These are phyloP conservation scores for Lottia scabra DNA, from an alignment of 2,888 invertebrate species.

Conservation along the genomic window DNA sequence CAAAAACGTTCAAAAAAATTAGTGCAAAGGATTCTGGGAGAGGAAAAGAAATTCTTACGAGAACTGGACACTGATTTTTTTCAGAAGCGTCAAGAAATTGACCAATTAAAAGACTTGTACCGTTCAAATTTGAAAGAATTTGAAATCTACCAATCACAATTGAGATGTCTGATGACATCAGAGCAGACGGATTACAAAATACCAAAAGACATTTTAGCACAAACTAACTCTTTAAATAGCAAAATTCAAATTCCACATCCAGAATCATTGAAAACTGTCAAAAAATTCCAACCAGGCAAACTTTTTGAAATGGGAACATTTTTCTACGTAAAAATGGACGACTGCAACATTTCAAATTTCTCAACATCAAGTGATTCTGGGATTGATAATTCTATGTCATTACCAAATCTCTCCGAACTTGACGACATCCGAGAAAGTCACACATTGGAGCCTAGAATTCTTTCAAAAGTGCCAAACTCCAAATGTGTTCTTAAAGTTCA, in stretches of 20 bases:
- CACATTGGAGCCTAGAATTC: background rate
- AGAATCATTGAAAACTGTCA: slow-evolving; percentile 7
- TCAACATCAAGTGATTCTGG: background rate
- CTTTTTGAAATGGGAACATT: slow-evolving; percentile 11
- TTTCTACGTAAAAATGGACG: background rate
- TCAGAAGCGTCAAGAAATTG: slow-evolving; percentile 20
- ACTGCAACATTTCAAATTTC: background rate
- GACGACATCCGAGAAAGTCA: background rate
- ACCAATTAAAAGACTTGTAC: slow-evolving; percentile 25
- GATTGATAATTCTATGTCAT: background rate
- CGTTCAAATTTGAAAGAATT: slow-evolving; percentile 21
- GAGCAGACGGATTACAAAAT: background rate
- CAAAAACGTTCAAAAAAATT: slow-evolving; percentile 27
- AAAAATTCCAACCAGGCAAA: slow-evolving; percentile 16
- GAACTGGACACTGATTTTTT: slow-evolving; percentile 28
- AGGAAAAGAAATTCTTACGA: slow-evolving; percentile 22
- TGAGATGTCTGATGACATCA: slow-evolving; percentile 19
- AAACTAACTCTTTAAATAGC: background rate
- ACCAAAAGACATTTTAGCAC: background rate
- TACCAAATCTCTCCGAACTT: background rate
- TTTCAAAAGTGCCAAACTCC: background rate
- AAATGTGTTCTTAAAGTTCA: background rate
- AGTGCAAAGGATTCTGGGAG: slow-evolving; percentile 21
- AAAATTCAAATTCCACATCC: background rate
- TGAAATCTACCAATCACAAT: slow-evolving; percentile 21